Percentiles rank a stretch among this genome's conserved stretches.
Conservation (phyloP, 1,140 invertebrate genomes). For the Chionoecetes opilio region DNA sequence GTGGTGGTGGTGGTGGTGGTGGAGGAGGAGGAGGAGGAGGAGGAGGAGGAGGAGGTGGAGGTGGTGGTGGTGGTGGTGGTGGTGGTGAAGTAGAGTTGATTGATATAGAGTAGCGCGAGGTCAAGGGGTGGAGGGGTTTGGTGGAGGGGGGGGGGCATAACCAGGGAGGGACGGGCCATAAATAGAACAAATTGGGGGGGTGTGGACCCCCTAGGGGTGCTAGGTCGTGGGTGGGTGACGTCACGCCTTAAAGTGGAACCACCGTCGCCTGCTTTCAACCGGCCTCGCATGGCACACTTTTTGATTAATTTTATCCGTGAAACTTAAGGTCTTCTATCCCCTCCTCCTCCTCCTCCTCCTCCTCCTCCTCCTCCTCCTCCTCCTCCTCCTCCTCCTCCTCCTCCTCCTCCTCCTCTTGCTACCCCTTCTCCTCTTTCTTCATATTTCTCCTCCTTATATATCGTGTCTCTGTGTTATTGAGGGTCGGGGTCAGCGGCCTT, state of each 20-base stretch:
- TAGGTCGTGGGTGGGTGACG: slow-evolving; percentile 12
- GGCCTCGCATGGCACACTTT: background rate
- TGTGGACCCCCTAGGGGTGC: background rate
- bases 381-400: background rate
- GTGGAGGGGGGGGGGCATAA: background rate
- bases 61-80: no score
- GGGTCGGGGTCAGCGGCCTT: no score
- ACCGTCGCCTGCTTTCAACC: background rate
- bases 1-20: no score
- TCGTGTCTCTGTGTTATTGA: no score
- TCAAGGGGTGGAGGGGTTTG: no score
- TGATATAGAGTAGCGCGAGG: no score
- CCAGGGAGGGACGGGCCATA: background rate
- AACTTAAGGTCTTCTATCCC: background rate
- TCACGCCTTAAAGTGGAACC: slow-evolving; percentile 7
- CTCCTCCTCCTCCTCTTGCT: background rate
- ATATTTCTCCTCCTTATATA: no score
- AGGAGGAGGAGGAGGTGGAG: no score
- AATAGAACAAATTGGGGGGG: slow-evolving; percentile 3
- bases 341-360: background rate
- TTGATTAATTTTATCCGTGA: background rate
- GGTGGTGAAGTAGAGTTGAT: no score
- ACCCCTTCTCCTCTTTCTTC: background rate
- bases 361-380: background rate
- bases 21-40: no score